Conservation (phyloP, 1,140 invertebrate genomes). For the Drosophila nebulosa region DNA sequence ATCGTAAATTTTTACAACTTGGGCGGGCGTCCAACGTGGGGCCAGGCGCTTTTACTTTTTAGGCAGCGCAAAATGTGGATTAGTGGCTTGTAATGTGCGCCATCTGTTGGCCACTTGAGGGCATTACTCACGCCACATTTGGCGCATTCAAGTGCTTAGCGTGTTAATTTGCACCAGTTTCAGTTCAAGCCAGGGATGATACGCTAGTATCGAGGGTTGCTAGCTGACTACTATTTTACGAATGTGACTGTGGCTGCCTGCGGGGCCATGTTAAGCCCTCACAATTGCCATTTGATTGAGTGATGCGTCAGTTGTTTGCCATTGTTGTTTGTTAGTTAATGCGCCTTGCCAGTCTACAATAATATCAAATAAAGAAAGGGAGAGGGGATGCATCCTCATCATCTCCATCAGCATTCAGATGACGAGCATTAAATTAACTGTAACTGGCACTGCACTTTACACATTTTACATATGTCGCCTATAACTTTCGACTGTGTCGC, state of each 20-base stretch:
- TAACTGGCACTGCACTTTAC: constrained; percentile 78
- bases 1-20: constrained; percentile 49
- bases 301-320: constrained; percentile 61
- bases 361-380: constrained; percentile 9
- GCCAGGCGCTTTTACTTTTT: neutral
- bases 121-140: constrained; percentile 78
- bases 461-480: constrained; percentile 79
- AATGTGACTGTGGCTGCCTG: constrained; percentile 8
- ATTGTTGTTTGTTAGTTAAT: constrained; percentile 31
- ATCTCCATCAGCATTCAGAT: constrained; percentile 30
- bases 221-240: neutral
- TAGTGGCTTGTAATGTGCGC: constrained; percentile 72
- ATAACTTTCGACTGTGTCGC: constrained; percentile 18
- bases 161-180: constrained; percentile 71
- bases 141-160: constrained; percentile 75
- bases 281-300: constrained; percentile 78
- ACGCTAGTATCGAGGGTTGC: neutral
- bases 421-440: constrained; percentile 79
- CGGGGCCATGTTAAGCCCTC: constrained; percentile 64
- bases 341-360: constrained; percentile 30
- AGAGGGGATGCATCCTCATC: constrained; percentile 43
- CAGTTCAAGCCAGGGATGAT: constrained; percentile 26
- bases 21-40: constrained; percentile 2
- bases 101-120: constrained; percentile 72
- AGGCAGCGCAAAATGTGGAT: constrained; percentile 27